Conservation (phyloP, 1,140 invertebrate species). For the Micrasema minimum region DNA sequence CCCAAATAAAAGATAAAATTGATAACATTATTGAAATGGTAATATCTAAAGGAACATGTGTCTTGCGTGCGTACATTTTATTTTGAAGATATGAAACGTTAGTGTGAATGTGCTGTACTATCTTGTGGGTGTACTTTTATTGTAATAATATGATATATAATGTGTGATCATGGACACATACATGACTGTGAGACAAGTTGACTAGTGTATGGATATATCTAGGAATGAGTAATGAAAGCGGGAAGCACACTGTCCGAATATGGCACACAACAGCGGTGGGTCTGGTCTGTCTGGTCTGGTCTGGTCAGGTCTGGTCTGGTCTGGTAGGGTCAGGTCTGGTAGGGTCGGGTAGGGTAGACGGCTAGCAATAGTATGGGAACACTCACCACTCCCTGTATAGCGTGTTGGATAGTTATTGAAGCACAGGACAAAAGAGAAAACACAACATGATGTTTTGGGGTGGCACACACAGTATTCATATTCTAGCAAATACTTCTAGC, state of each 20-base stretch:
- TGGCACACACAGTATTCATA: constrained; percentile 9
- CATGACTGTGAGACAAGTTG: no score
- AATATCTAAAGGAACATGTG: no score
- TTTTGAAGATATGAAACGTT: no score
- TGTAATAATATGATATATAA: no score
- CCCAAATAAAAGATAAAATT: no score
- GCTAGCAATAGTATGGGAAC: constrained; percentile 33
- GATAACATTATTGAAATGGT: no score
- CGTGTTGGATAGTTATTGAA: constrained; percentile 45
- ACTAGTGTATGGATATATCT: not conserved
- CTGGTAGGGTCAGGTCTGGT: no score
- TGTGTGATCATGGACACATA: no score
- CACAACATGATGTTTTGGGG: constrained; percentile 46
- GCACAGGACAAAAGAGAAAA: constrained; percentile 52
- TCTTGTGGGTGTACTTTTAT: no score
- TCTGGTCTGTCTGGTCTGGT: no score
- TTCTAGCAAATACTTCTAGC: not conserved
- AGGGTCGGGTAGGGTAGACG: not conserved
- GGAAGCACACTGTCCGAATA: constrained; percentile 43
- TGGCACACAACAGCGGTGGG: constrained; percentile 31
- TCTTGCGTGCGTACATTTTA: no score
- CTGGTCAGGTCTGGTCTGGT: not conserved
- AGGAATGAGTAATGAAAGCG: constrained; percentile 45
- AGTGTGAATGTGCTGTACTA: no score
- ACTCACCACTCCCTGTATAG: constrained; percentile 53